Evolutionary conservation across 2,113 vertebrate genomes (phyloP).

Genomic region (Myocastor coypus): DNA sequence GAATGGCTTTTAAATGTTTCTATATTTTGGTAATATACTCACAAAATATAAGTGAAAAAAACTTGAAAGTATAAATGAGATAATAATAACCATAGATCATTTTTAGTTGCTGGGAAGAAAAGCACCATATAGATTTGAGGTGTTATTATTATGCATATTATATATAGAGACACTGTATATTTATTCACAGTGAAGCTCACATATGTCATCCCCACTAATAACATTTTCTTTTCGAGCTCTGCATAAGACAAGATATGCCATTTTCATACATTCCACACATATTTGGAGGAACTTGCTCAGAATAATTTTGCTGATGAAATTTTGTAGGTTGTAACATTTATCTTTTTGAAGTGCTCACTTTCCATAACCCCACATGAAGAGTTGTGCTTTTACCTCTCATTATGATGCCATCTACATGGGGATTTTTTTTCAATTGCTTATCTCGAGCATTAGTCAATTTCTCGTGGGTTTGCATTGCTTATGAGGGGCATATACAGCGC

Average conservation of each 20-base stretch:
- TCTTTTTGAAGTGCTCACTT: slow-evolving; percentile 64
- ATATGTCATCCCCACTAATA: slow-evolving; percentile 78
- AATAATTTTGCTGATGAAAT: slow-evolving; percentile 69
- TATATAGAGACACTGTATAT: slow-evolving; percentile 69
- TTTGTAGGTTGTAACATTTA: slow-evolving; percentile 70
- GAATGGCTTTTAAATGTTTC: slow-evolving; percentile 57
- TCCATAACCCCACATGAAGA: not conserved
- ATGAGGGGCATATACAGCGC: not conserved
- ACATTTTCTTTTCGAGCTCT: slow-evolving; percentile 70
- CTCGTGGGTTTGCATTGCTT: slow-evolving; percentile 46
- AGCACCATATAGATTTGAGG: slow-evolving; percentile 64
- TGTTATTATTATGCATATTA: slow-evolving; percentile 72
- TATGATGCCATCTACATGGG: slow-evolving; percentile 46
- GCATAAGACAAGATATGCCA: slow-evolving; percentile 38
- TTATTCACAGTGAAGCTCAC: slow-evolving; percentile 76
- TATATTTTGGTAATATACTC: slow-evolving; percentile 67
- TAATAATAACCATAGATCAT: slow-evolving; percentile 73
- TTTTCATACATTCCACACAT: slow-evolving; percentile 67
- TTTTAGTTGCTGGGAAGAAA: slow-evolving; percentile 71
- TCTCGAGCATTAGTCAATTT: slow-evolving; percentile 59
- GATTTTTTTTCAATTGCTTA: slow-evolving; percentile 64
- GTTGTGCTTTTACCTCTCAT: slow-evolving; percentile 54
- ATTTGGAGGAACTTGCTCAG: slow-evolving; percentile 66
- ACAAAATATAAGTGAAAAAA: slow-evolving; percentile 72
- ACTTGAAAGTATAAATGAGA: slow-evolving; percentile 69